A percentile compares a stretch with the other conserved stretches of the same genome.
phyloP scores from a whole-genome alignment of 2,888 invertebrate species.

The Agriopis leucophaearia region DNA sequence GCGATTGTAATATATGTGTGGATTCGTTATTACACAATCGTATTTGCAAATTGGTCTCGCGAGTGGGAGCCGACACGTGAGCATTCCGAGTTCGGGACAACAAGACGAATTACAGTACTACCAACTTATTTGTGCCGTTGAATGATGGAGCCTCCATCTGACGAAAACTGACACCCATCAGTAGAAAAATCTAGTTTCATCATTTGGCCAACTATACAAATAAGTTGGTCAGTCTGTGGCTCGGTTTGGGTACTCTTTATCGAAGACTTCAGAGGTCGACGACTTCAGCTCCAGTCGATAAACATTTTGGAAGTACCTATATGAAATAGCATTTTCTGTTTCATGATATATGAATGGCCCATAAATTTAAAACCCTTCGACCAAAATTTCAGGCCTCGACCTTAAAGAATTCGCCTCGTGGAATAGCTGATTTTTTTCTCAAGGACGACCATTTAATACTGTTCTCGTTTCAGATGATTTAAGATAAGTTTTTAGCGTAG shows the following conservation, averaged over 20 bases:
- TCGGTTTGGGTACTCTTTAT: neutral
- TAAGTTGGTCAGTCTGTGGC: neutral
- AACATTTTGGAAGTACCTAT: neutral
- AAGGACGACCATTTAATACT: too few relatives aligned
- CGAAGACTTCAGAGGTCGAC: neutral
- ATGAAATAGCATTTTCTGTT: too few relatives aligned
- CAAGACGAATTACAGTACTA: slow-evolving; percentile 7
- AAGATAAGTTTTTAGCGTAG: too few relatives aligned
- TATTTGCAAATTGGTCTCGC: slow-evolving; percentile 42
- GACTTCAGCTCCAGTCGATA: neutral
- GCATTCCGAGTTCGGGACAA: slow-evolving; percentile 3
- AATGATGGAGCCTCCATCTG: neutral
- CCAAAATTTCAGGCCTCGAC: too few relatives aligned
- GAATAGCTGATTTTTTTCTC: too few relatives aligned
- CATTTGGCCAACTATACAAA: neutral
- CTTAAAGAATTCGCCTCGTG: too few relatives aligned
- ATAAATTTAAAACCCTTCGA: too few relatives aligned
- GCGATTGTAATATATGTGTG: neutral
- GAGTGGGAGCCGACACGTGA: slow-evolving; percentile 26
- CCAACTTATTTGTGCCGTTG: neutral
- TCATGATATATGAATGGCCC: too few relatives aligned
- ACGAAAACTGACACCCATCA: neutral
- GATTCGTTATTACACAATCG: slow-evolving; percentile 10
- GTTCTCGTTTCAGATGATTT: too few relatives aligned
- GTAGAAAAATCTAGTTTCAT: neutral